phyloP scores from a whole-genome alignment of 2,888 invertebrate genomes.

The Lacanobia oleracea region DNA sequence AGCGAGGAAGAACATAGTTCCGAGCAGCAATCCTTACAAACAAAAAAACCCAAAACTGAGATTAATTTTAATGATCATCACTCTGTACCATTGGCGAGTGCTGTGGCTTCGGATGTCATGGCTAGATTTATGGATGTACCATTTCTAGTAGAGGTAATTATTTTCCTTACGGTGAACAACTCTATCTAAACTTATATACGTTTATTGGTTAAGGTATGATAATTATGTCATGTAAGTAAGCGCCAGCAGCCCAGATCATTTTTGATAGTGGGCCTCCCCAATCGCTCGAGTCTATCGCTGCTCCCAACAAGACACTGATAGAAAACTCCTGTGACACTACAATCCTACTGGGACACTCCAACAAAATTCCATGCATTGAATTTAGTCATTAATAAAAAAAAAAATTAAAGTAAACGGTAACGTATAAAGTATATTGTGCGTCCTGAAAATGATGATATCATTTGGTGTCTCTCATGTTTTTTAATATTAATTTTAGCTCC shows the following conservation, averaged over 20 bases:
- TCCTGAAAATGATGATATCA: background rate
- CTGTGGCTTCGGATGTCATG: slow-evolving; percentile 65
- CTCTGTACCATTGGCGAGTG: slow-evolving; percentile 68
- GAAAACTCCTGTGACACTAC: no score
- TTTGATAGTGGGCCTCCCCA: no score
- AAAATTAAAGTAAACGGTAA: no score
- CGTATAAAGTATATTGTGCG: background rate
- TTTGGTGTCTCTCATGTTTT: background rate
- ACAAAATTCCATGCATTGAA: no score
- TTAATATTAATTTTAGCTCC: slow-evolving; percentile 71
- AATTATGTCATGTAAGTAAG: background rate
- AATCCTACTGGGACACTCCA: no score
- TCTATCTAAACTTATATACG: background rate
- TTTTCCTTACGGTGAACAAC: background rate
- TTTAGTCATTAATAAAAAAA: no score
- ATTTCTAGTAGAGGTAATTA: slow-evolving; percentile 77
- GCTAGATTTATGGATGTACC: slow-evolving; percentile 73
- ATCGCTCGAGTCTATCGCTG: no score
- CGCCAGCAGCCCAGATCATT: no score
- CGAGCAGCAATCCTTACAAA: slow-evolving; percentile 50
- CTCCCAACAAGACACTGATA: no score
- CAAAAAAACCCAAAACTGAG: slow-evolving; percentile 56
- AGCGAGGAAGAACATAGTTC: slow-evolving; percentile 74
- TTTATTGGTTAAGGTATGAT: background rate
- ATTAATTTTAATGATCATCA: slow-evolving; percentile 78